Percentiles rank a stretch among this genome's conserved stretches.
These are phyloP conservation scores for human (Homo sapiens) DNA, from an alignment of 2,113 vertebrate species.

Conservation along the genomic window GRCh38 chr12:75300501-75301000, in stretches of 20 bases:
- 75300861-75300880: not conserved
- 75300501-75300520: no score
- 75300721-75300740: rapidly evolving
- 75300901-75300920: not conserved
- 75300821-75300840: not conserved
- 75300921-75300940: not conserved
- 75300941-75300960: not conserved
- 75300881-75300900: not conserved
- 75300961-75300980: not conserved
- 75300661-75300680: not conserved
- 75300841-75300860: not conserved
- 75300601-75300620: not conserved
- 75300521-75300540: no score
- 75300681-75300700: not conserved
- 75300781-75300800: not conserved
- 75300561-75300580: no score
- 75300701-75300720: not conserved
- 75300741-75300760: not conserved
- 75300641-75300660: not conserved
- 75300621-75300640: not conserved
- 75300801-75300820: not conserved
- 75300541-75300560: no score
- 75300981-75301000: not conserved
- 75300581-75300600: not conserved
- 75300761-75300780: not conserved